phyloP scores from a whole-genome alignment of 2,797 vertebrate genomes.

The Euthynnus affinis region DNA sequence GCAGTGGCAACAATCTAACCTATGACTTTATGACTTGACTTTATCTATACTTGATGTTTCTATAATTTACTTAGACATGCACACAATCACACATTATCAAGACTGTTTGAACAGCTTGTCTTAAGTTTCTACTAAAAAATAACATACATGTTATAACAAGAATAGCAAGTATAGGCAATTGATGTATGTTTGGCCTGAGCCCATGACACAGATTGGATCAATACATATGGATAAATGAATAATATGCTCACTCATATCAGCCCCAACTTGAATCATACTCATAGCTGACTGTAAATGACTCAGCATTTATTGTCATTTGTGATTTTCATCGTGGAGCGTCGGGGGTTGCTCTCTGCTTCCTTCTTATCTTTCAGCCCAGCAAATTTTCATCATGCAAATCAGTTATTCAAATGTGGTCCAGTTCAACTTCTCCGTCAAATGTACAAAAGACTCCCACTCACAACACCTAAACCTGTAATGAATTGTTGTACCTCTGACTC shows the following conservation, averaged over 20 bases:
- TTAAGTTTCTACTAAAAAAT: too few species aligned
- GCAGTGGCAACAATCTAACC: too few species aligned
- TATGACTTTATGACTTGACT: too few species aligned
- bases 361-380: background rate
- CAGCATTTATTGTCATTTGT: background rate
- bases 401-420: constrained; percentile 46
- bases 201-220: background rate
- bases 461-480: background rate
- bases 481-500: background rate
- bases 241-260: background rate
- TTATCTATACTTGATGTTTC: too few species aligned
- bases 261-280: background rate
- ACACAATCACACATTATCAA: too few species aligned
- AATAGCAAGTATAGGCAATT: too few species aligned
- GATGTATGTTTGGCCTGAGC: too few species aligned
- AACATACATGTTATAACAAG: too few species aligned
- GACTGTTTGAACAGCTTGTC: too few species aligned
- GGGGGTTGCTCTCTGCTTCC: background rate
- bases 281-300: constrained; percentile 1
- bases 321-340: background rate
- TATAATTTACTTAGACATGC: too few species aligned
- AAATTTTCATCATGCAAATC: constrained; percentile 69
- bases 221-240: background rate
- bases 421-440: constrained; percentile 28
- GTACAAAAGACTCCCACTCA: constrained; percentile 8